Base-by-base conservation (phyloP, 2,113 vertebrate species). In the Xyrauchen texanus region DNA sequence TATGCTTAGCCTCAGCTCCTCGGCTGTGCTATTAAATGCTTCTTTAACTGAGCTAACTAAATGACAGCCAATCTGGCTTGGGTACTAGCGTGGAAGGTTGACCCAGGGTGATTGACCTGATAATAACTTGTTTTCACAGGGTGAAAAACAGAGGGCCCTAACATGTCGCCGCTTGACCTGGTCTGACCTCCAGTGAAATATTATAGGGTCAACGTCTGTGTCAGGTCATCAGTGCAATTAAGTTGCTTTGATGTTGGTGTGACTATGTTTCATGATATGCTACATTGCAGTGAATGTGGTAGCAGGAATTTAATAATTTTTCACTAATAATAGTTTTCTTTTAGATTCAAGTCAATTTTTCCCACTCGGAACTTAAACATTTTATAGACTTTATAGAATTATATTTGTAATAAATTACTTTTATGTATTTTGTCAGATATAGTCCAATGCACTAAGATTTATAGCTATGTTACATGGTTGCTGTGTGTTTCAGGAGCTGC, bases 21-120 rank as follows among this genome's bases (percentile, higher is more conserved):
- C 66, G 69, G 68, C 7, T 16, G 80, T 83, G 86, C 91, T 89
- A 90, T 92, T 92, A 92, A 91, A 91, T 89, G 79, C 69, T 77
- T 72, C 62, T 84, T 83, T 86, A 85, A 84, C 75, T 70, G 72
- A 63, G 34, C 78, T 62, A 79, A 76, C 81, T 70, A 81, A 86
- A 85, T 83, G 85, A 84, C 81, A 69, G 65, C 58, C 15, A 69
- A 9, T 53, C 64, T 74, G 77, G 76, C 69, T 80, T 80, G 45
- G 72, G 75, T 68, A 85, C 66, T 47, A 15, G 46, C 66, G 66
- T 49, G 68, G 64, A 73, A 76, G 53, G 68, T 63, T 74, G 77
- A 78, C 76, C 70, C 70, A 68, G 7, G 67, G 63, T 79, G 83
- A 68, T 82, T 85, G 86, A 87, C 81, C 84, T 70, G 64, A 86